Conservation (phyloP, 2,113 vertebrate genomes). For the Oncorhynchus masou region DNA sequence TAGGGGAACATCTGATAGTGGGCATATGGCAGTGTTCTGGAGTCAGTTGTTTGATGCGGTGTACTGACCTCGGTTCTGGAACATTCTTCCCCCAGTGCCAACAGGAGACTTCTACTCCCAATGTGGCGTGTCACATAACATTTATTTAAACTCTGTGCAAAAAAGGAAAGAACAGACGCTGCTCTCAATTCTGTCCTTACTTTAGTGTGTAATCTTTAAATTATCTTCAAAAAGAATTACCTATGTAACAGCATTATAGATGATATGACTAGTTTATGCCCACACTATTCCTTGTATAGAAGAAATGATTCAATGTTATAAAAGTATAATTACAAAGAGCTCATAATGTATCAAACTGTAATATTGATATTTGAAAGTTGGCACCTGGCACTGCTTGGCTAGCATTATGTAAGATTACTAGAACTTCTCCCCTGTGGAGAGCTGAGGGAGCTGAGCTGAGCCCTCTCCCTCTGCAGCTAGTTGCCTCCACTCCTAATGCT, state of each 20-base stretch:
- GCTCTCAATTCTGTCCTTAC: neutral
- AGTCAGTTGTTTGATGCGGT: conserved; percentile 2
- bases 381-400: neutral
- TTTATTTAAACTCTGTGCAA: neutral
- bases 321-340: too few relatives aligned
- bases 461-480: neutral
- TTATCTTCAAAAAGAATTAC: neutral
- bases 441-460: neutral
- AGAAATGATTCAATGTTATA: too few relatives aligned
- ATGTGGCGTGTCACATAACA: conserved; percentile 23
- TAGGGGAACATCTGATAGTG: neutral
- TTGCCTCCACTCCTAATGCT: neutral
- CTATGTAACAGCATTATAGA: neutral
- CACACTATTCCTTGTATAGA: neutral
- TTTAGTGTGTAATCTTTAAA: neutral
- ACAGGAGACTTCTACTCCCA: conserved; percentile 19
- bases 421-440: neutral
- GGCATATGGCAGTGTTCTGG: conserved; percentile 2
- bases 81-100: conserved; percentile 15
- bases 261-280: neutral
- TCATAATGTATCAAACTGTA: too few relatives aligned
- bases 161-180: neutral
- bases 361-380: too few relatives aligned
- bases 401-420: neutral
- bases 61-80: conserved; percentile 18